Evolutionary conservation across 2,797 vertebrate genomes (phyloP).

Genomic region (Hephaestus fuliginosus): DNA sequence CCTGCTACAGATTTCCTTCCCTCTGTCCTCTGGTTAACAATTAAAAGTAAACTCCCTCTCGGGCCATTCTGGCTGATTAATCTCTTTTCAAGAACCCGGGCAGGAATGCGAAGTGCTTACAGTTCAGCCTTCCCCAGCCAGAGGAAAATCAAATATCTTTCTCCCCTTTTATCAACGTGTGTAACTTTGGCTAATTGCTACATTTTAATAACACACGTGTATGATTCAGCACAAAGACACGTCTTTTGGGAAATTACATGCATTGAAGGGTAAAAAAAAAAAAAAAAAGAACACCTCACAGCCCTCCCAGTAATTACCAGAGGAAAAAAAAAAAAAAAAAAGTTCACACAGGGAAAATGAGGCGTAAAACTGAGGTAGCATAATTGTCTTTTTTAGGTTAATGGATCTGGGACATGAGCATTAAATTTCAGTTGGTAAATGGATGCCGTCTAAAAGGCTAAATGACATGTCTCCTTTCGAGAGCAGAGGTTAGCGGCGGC

Average conservation of each 20-base stretch:
- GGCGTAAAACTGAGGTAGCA: conserved; percentile 52
- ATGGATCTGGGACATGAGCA: conserved; percentile 52
- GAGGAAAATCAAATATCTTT: conserved; percentile 52
- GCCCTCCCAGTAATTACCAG: conserved; percentile 55
- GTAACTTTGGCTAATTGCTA: conserved; percentile 58
- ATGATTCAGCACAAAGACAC: conserved; percentile 73
- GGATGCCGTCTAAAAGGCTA: conserved; percentile 35
- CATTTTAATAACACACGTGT: conserved; percentile 70
- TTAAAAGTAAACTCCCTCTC: conserved; percentile 27
- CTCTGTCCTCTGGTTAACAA: conserved; percentile 21
- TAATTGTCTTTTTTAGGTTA: conserved; percentile 68
- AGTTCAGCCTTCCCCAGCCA: conserved; percentile 36
- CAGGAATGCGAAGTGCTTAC: conserved; percentile 55
- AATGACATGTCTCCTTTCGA: conserved; percentile 17
- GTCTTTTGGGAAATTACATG: conserved; percentile 76
- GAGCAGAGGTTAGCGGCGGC: conserved; percentile 28
- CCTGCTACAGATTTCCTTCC: conserved; percentile 9
- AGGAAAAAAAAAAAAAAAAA: conserved; percentile 22
- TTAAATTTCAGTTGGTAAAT: conserved; percentile 48
- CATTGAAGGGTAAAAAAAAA: not conserved
- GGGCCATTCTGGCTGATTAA: conserved; percentile 33
- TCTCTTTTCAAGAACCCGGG: conserved; percentile 35
- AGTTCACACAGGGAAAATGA: conserved; percentile 55
- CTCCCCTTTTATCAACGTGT: conserved; percentile 33
- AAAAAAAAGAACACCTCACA: conserved; percentile 14